These are phyloP conservation scores for Mus spretus DNA, from an alignment of 2,797 vertebrate species.

Conservation along the genomic window DNA sequence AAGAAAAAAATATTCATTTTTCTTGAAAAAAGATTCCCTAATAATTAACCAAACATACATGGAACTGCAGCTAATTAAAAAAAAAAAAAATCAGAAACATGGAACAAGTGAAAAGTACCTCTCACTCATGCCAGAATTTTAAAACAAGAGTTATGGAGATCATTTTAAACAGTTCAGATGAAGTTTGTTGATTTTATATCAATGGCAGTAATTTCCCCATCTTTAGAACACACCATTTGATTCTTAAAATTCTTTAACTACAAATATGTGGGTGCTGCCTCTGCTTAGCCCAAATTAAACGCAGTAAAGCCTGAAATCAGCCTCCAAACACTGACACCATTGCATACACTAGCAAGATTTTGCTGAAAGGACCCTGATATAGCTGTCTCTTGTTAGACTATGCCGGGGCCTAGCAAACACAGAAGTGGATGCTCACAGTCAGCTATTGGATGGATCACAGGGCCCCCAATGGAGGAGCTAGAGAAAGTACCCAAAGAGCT, in stretches of 20 bases:
- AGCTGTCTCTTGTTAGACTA: too few relatives aligned
- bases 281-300: constrained; percentile 59
- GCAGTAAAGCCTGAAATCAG: not conserved
- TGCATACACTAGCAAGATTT: too few relatives aligned
- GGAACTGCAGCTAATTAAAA: not conserved
- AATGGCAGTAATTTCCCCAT: constrained; percentile 50
- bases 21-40: constrained; percentile 11
- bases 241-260: constrained; percentile 48
- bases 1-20: constrained; percentile 3
- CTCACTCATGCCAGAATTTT: not conserved
- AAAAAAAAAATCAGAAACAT: not conserved
- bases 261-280: constrained; percentile 1
- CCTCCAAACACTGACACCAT: too few relatives aligned
- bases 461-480: too few relatives aligned
- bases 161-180: not conserved
- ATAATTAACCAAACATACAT: not conserved
- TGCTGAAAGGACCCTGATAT: too few relatives aligned
- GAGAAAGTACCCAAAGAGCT: too few relatives aligned
- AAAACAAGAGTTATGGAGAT: not conserved
- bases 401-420: too few relatives aligned
- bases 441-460: too few relatives aligned
- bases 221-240: constrained; percentile 21
- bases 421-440: too few relatives aligned
- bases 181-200: constrained; percentile 24
- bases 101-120: not conserved